Evolutionary conservation across 1,140 invertebrate species (phyloP).

Genomic region (Zaprionus davidi): DNA sequence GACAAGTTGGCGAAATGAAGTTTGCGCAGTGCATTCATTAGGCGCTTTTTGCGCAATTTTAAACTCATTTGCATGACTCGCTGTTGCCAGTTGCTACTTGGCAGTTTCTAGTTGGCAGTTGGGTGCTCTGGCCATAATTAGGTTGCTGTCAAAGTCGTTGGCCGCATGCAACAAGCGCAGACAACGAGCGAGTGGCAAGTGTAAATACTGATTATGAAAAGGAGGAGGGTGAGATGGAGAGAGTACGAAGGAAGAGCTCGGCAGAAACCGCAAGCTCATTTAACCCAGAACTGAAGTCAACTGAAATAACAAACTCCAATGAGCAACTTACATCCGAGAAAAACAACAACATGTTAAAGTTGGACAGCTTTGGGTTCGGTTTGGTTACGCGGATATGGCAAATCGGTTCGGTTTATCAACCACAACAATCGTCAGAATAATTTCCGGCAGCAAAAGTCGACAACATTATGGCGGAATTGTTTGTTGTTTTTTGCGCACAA

Average conservation of each 20-base stretch:
- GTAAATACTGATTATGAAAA: conserved; percentile 4
- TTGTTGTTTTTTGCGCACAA: not conserved
- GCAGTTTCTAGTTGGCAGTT: not conserved
- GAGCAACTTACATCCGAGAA: not conserved
- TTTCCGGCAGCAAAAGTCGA: conserved; percentile 57
- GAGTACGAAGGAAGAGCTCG: not conserved
- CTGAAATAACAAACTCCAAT: conserved; percentile 1
- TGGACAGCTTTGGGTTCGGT: not conserved
- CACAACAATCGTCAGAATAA: conserved; percentile 68
- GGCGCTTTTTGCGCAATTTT: conserved; percentile 46
- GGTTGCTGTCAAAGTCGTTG: conserved; percentile 16
- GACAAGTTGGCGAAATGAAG: conserved; percentile 31
- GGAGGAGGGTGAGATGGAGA: not conserved
- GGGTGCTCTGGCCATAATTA: conserved; percentile 42
- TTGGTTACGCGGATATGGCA: conserved; percentile 7
- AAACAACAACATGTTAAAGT: conserved; percentile 10
- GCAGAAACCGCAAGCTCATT: conserved; percentile 8
- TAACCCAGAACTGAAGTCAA: not conserved
- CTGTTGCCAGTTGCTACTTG: not conserved
- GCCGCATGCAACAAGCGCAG: conserved; percentile 19
- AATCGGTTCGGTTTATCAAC: conserved; percentile 58
- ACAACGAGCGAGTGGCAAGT: not conserved
- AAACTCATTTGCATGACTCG: conserved; percentile 60
- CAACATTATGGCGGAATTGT: conserved; percentile 30
- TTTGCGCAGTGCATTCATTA: conserved; percentile 67